Evolutionary conservation across 2,113 vertebrate species (phyloP).

Genomic region (Geococcyx californianus): DNA sequence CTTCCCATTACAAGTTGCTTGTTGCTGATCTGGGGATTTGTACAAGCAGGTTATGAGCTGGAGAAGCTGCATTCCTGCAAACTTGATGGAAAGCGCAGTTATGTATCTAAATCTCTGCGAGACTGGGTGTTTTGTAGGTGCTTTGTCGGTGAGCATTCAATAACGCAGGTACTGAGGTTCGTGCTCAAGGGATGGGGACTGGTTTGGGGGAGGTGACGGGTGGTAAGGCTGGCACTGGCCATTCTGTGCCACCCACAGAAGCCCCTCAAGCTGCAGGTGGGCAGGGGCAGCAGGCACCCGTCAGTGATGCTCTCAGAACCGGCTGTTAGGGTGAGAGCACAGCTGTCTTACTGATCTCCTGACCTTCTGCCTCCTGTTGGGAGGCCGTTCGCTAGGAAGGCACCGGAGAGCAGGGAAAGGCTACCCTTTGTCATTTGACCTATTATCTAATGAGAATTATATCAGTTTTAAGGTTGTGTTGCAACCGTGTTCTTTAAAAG

Average conservation of each 20-base stretch:
- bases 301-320: rapidly evolving
- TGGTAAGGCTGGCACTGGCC: rapidly evolving
- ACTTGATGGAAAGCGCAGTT: rapidly evolving
- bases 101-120: rapidly evolving
- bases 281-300: background rate
- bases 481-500: background rate
- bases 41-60: background rate
- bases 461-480: background rate
- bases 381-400: background rate
- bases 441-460: background rate
- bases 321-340: background rate
- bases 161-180: background rate
- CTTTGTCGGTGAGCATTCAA: background rate
- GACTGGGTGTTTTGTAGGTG: background rate
- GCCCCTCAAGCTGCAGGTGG: rapidly evolving
- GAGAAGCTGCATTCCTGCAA: background rate
- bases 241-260: rapidly evolving
- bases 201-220: background rate
- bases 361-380: background rate
- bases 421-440: background rate
- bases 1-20: background rate
- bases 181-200: background rate
- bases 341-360: background rate
- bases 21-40: background rate
- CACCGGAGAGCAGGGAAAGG: rapidly evolving